Evolutionary conservation across 2,888 invertebrate species (phyloP), one percentile per base, ranked within the genome.

Genomic region (Ichneumon xanthorius): DNA sequence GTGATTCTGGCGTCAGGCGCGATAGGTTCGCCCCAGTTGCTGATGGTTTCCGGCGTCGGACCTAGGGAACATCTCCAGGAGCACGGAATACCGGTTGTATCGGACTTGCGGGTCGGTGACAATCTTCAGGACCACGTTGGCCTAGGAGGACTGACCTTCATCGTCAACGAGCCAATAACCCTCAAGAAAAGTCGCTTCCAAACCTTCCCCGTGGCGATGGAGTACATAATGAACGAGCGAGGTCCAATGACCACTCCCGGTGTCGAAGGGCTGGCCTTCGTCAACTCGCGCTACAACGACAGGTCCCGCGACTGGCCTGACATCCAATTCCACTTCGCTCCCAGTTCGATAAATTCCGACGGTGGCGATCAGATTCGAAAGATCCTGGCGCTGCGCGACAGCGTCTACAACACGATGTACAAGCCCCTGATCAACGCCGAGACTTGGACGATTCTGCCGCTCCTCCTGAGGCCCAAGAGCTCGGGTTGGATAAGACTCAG

Each of bases 21-120:
- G 0, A 96, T 99, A 53, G 97, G 97, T 76, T 96, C 97, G 3
- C 98, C 99, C 0, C 98, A 99, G 90, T 92, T 99, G 26, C 95
- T 99, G 87, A 98, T 99, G 98, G 92, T 99, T 9, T 98, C 98
- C 77, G 99, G 99, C 0, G 96, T 98, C 30, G 98, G 98, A 0
- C 98, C 97, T 0, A 95, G 95, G 2, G 97, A 97, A 16, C 97
- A 98, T 91, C 94, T 98, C 4, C 94, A 95, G 80, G 95, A 96
- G 82, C 95, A 96, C 86, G 96, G 95, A 5, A 97, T 98, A 86
- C 97, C 97, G 0, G 95, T 98, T 0, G 90, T 97, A 9, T 96
- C 96, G 1, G 96, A 98, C 92, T 93, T 97, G 0, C 96, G 97
- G 90, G 98, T 98, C 0, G 98, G 97, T 1, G 96, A 97, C 89